Base-by-base conservation (phyloP, 1,140 invertebrate species). In the Dysdera silvatica region DNA sequence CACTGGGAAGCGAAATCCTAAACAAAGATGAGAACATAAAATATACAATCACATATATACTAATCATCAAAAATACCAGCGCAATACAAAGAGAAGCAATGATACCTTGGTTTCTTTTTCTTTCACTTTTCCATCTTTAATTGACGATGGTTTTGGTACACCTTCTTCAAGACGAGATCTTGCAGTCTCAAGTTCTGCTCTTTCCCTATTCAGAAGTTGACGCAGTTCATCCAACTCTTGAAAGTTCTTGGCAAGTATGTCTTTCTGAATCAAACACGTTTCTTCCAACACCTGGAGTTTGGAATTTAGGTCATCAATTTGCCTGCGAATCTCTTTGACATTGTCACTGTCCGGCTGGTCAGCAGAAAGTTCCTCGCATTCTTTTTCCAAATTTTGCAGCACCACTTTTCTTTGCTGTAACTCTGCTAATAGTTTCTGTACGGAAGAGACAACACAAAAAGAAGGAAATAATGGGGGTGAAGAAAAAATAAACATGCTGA, bases 141-240 rank as follows among this genome's bases (percentile, higher is more conserved):
- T 76, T 47, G 82, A 85, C 2, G 70, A 61, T 66, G 67, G 85
- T 86, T 74, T 77, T 4, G 74, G 82, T 37, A 87, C 74, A 51
- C 85, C 84, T 65, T 82, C 72, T 55, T 84, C 82, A 31, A 87
- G 78, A 74, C 86, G 86, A 12, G 85, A 77, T 79, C 95, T 90
- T 24, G 87, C 88, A 72, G 90, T 90, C 73, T 87, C 87, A 28
- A 96, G 81, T 74, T 89, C 82, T 56, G 87, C 80, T 26, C 92
- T 78, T 74, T 93, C 89, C 71, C 86, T 81, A 59, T 83, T 80
- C 3, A 89, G 84, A 2, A 83, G 79, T 69, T 85, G 83, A 28
- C 83, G 83, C 71, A 90, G 84, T 62, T 84, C 82, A 69, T 85
- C 82, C 41, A 75, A 72, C 10, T 18, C 53, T 23, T 61, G 54